Conservation (phyloP, 2,888 invertebrate genomes). For the Nephrotoma appendiculata region DNA sequence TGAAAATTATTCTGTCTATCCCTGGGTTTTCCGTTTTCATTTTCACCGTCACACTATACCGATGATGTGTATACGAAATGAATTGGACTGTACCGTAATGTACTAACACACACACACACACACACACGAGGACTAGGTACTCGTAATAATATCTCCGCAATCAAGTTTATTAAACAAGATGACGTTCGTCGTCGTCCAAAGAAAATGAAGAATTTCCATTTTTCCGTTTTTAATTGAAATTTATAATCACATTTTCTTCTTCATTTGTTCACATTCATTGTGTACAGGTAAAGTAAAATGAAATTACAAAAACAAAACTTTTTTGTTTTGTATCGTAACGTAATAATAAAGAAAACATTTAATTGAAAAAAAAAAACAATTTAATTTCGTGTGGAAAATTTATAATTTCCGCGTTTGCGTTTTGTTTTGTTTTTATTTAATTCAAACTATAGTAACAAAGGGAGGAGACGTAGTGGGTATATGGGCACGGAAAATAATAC, state of each 20-base stretch:
- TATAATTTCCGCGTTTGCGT: neutral
- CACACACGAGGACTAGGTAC: neutral
- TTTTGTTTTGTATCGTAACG: neutral
- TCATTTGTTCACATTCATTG: neutral
- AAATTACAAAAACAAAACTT: neutral
- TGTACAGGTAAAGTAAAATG: neutral
- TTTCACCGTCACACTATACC: neutral
- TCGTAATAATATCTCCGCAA: neutral
- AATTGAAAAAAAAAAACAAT: neutral
- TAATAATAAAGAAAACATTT: neutral
- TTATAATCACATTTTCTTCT: neutral
- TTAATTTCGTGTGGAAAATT: neutral
- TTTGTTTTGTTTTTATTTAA: neutral
- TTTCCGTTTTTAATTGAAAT: neutral
- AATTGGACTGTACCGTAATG: neutral
- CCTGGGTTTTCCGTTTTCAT: neutral
- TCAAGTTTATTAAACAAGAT: neutral
- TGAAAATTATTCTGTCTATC: neutral
- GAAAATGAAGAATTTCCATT: neutral
- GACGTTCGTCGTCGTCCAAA: neutral
- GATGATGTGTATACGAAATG: neutral
- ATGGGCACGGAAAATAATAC: neutral
- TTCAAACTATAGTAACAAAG: neutral
- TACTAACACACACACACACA: too few relatives aligned
- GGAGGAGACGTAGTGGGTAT: neutral